Conservation (phyloP, 1,140 invertebrate species). For the Eufriesea mexicana region DNA sequence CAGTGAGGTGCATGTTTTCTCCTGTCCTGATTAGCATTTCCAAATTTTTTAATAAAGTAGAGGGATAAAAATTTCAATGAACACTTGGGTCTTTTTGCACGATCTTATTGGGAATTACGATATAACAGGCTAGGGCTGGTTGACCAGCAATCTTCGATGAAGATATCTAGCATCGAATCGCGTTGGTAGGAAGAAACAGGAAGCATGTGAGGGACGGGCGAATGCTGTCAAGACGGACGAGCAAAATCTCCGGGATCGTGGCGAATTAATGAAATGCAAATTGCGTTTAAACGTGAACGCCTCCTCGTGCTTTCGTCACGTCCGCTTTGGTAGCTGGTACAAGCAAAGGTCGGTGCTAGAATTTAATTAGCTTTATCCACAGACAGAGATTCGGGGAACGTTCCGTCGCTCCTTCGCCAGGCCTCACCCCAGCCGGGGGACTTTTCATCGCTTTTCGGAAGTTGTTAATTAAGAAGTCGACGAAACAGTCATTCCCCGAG, state of each 20-base stretch:
- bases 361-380: slow-evolving; percentile 79
- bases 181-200: slow-evolving; percentile 8
- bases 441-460: slow-evolving; percentile 66
- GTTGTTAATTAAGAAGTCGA: slow-evolving; percentile 70
- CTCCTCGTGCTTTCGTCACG: slow-evolving; percentile 69
- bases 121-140: neutral
- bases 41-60: no score
- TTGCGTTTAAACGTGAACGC: slow-evolving; percentile 75
- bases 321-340: slow-evolving; percentile 62
- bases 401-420: slow-evolving; percentile 33
- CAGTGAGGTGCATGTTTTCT: no score
- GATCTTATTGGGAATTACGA: neutral
- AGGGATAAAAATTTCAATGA: no score
- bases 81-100: no score
- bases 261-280: slow-evolving; percentile 78
- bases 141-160: neutral
- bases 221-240: slow-evolving; percentile 49
- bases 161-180: neutral
- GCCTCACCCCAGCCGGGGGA: slow-evolving; percentile 4
- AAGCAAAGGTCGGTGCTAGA: slow-evolving; percentile 65
- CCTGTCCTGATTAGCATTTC: no score
- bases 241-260: slow-evolving; percentile 62
- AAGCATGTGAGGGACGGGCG: slow-evolving; percentile 20
- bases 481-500: slow-evolving; percentile 59
- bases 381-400: slow-evolving; percentile 68